Evolutionary conservation across 2,113 vertebrate species (phyloP).

Genomic region (Xiphorhynchus elegans): DNA sequence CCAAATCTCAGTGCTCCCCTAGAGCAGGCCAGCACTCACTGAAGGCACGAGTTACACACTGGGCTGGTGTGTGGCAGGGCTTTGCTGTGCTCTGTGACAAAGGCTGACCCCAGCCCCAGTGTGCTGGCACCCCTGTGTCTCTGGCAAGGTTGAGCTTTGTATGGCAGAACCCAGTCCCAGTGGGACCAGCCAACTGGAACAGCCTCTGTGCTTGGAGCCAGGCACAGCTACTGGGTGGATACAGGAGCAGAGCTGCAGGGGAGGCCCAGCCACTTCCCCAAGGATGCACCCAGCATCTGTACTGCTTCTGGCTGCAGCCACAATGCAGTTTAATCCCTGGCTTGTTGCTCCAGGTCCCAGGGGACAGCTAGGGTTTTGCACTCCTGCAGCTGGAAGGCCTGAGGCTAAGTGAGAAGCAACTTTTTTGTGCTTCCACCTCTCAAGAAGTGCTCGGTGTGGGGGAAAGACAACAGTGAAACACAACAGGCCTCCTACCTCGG

Average conservation of each 20-base stretch:
- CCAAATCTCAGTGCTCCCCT: not conserved
- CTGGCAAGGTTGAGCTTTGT: not conserved
- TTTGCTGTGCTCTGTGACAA: not conserved
- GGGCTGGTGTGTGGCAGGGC: accelerated
- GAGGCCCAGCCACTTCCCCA: not conserved
- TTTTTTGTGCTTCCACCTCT: not conserved
- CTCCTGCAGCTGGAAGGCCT: not conserved
- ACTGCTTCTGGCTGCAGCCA: not conserved
- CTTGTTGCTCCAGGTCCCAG: not conserved
- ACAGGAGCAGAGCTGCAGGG: not conserved
- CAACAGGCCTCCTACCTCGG: constrained; percentile 83
- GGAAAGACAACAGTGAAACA: constrained; percentile 23
- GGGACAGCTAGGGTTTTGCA: not conserved
- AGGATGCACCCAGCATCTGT: not conserved
- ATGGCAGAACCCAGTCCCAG: not conserved
- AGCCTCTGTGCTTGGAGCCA: accelerated
- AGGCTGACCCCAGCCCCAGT: not conserved
- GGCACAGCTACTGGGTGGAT: not conserved
- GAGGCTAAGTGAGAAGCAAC: constrained; percentile 34
- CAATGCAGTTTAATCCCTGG: not conserved
- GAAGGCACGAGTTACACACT: not conserved
- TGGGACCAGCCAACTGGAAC: not conserved
- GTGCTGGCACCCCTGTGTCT: not conserved
- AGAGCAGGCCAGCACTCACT: not conserved
- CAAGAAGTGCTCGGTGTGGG: not conserved